These are phyloP conservation scores for Chymomyza procnemis DNA, from an alignment of 2,888 invertebrate genomes.

Conservation along the genomic window DNA sequence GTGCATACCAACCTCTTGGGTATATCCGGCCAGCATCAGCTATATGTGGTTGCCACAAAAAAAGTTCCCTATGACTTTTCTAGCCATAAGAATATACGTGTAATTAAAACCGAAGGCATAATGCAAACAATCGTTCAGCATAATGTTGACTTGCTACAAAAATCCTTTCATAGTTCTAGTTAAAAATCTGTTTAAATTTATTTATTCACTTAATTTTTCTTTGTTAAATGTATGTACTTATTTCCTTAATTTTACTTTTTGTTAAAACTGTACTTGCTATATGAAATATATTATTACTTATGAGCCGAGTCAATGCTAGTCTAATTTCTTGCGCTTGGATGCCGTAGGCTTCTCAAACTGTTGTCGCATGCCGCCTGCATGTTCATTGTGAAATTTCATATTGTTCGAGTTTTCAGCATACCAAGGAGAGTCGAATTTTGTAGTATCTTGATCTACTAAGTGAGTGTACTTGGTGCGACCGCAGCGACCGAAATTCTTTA, in stretches of 20 bases:
- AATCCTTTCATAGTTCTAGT: conserved; percentile 13
- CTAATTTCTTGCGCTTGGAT: conserved; percentile 77
- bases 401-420: conserved; percentile 93
- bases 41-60: conserved; percentile 41
- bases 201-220: neutral
- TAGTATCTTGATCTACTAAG: conserved; percentile 98
- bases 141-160: conserved; percentile 18
- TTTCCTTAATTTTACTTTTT: conserved; percentile 1
- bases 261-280: neutral
- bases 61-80: conserved; percentile 14
- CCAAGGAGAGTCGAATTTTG: conserved; percentile 98
- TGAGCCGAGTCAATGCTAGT: conserved; percentile 31
- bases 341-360: conserved; percentile 91
- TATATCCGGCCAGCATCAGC: neutral
- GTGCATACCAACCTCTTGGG: conserved; percentile 25
- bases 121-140: conserved; percentile 52
- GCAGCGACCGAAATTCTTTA: conserved; percentile 99
- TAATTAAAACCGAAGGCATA: conserved; percentile 46
- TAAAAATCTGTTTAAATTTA: neutral
- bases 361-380: conserved; percentile 95
- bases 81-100: conserved; percentile 25
- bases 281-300: neutral
- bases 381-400: conserved; percentile 90
- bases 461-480: conserved; percentile 99
- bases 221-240: conserved; percentile 3